A percentile compares a stretch with the other conserved stretches of the same genome.
Conservation (phyloP, 2,888 invertebrate genomes). For the Netelia fuscicornis region DNA sequence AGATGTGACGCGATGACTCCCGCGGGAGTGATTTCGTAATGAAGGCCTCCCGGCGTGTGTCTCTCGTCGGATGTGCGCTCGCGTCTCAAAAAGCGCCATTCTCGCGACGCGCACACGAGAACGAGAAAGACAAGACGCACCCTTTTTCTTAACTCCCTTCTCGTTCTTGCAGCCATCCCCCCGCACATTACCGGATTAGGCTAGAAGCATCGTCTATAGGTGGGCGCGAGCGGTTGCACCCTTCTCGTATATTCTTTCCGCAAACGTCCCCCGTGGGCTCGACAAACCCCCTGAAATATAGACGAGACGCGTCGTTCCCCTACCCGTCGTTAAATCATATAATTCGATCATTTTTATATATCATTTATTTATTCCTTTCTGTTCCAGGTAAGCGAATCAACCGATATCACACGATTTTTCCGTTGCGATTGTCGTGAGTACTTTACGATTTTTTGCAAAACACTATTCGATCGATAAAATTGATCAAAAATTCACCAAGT, state of each 20-base stretch:
- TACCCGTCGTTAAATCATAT: constrained; percentile 7
- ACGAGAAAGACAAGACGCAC: constrained; percentile 56
- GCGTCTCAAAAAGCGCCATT: constrained; percentile 14
- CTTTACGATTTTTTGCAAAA: not conserved
- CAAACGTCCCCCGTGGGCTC: constrained; percentile 22
- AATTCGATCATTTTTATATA: constrained; percentile 35
- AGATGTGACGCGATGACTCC: constrained; percentile 82
- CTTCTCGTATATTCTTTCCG: constrained; percentile 6
- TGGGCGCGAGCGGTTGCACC: constrained; percentile 57
- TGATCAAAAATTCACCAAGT: too few relatives aligned
- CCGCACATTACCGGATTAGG: constrained; percentile 82
- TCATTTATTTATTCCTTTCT: constrained; percentile 34
- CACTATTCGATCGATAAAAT: too few relatives aligned
- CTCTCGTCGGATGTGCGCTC: constrained; percentile 43
- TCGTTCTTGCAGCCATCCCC: constrained; percentile 60
- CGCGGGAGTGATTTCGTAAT: constrained; percentile 83
- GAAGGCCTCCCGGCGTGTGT: constrained; percentile 77
- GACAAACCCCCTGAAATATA: constrained; percentile 16
- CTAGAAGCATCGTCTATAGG: constrained; percentile 68
- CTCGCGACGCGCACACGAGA: constrained; percentile 1
- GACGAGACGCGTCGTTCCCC: constrained; percentile 10
- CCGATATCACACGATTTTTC: constrained; percentile 13
- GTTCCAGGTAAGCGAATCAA: constrained; percentile 63
- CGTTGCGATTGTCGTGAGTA: constrained; percentile 52
- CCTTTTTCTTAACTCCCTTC: constrained; percentile 66